Percentiles rank a stretch among this genome's conserved stretches.
Evolutionary conservation across 2,113 vertebrate species (phyloP).

Genomic region (Otocyon megalotis): DNA sequence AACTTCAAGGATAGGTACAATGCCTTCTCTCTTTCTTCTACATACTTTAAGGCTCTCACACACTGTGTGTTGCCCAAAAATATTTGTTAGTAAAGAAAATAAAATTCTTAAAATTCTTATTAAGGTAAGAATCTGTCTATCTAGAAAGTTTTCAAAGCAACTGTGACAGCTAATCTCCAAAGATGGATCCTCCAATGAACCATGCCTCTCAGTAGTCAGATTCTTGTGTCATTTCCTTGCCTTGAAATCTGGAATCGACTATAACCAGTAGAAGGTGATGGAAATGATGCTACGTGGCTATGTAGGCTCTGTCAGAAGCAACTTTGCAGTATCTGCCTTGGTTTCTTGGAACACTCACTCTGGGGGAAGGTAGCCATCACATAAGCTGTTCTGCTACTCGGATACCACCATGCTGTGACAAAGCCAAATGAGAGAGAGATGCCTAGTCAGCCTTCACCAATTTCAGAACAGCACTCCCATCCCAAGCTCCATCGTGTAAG

Average conservation of each 20-base stretch:
- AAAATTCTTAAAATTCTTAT: too few species aligned
- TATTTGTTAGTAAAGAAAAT: slow-evolving; percentile 31
- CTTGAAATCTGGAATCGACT: background rate
- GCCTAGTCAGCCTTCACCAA: background rate
- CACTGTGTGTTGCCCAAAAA: background rate
- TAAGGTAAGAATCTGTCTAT: slow-evolving; percentile 23
- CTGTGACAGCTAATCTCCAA: slow-evolving; percentile 1
- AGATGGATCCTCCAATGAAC: background rate
- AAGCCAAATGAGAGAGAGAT: background rate
- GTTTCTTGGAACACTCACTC: background rate
- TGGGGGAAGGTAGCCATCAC: background rate
- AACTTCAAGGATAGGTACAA: slow-evolving; percentile 32
- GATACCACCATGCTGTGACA: background rate
- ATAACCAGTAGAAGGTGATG: background rate
- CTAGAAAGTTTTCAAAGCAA: slow-evolving; percentile 19
- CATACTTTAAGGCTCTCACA: background rate
- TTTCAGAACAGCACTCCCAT: background rate
- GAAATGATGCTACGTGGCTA: background rate
- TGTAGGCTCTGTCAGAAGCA: background rate
- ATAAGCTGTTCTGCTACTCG: background rate
- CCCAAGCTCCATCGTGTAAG: background rate
- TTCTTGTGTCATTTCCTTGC: background rate
- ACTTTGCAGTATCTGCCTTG: background rate
- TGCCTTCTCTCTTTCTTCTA: background rate
- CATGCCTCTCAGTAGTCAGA: background rate